These are phyloP conservation scores for Gymnothorax javanicus DNA, from an alignment of 2,797 vertebrate species.

Conservation along the genomic window DNA sequence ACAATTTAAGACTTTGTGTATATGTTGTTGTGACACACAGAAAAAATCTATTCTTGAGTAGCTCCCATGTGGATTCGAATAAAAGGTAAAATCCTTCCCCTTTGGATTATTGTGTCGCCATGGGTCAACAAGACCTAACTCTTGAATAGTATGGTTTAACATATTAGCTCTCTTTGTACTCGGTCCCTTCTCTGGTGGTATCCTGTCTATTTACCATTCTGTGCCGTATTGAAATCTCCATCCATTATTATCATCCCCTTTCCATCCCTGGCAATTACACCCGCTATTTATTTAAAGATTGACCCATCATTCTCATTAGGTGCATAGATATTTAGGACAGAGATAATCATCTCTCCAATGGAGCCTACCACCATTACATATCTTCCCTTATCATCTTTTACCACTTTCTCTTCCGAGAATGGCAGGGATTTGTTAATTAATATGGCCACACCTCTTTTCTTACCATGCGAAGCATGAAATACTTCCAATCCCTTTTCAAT, in stretches of 20 bases:
- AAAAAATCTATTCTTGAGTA: not conserved
- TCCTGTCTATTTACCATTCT: not conserved
- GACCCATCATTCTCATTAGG: too few relatives aligned
- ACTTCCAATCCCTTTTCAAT: too few relatives aligned
- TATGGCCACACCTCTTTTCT: too few relatives aligned
- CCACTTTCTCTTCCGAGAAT: too few relatives aligned
- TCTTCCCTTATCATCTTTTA: not conserved
- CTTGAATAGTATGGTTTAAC: conserved; percentile 19
- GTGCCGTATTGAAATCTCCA: conserved; percentile 3
- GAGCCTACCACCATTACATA: not conserved
- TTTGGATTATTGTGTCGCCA: conserved; percentile 28
- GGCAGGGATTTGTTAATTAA: too few relatives aligned
- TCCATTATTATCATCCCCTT: conserved; percentile 18
- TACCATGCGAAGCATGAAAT: too few relatives aligned
- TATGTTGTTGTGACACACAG: too few relatives aligned
- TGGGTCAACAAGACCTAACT: not conserved
- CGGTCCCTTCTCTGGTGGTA: not conserved
- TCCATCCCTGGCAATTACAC: conserved; percentile 12
- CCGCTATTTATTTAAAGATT: not conserved
- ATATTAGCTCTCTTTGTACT: not conserved
- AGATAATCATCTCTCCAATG: not conserved
- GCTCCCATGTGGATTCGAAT: too few relatives aligned
- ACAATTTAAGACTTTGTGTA: not conserved
- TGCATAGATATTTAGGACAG: not conserved
- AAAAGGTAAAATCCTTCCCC: too few relatives aligned